Evolutionary conservation across 2,888 invertebrate genomes (phyloP).

Genomic region (Drosophila paranaensis): DNA sequence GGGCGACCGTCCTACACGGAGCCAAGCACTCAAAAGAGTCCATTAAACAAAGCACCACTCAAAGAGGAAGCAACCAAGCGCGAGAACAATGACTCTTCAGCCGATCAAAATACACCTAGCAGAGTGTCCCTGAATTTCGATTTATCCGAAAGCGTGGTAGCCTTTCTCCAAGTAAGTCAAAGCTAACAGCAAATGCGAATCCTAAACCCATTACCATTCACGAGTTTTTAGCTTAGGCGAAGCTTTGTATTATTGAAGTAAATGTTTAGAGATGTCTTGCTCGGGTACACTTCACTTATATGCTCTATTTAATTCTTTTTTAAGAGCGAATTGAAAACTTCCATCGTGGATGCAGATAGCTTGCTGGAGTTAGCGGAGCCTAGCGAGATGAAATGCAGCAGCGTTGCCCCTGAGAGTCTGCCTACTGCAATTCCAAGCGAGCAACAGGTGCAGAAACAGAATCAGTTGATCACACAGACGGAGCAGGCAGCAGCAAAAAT

Average conservation of each 20-base stretch:
- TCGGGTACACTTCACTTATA: too few relatives aligned
- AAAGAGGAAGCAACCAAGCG: background rate
- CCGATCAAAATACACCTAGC: background rate
- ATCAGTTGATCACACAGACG: background rate
- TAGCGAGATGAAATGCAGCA: background rate
- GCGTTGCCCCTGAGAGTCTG: slow-evolving; percentile 19
- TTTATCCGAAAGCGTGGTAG: slow-evolving; percentile 42
- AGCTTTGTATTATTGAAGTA: too few relatives aligned
- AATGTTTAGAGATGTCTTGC: too few relatives aligned
- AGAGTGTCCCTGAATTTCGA: slow-evolving; percentile 12
- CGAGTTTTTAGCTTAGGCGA: too few relatives aligned
- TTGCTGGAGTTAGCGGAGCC: slow-evolving; percentile 27
- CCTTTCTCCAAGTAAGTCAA: slow-evolving; percentile 45
- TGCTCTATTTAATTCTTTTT: background rate
- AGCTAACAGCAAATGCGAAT: too few relatives aligned
- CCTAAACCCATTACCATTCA: too few relatives aligned
- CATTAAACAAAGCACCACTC: background rate
- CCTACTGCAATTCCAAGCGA: slow-evolving; percentile 32
- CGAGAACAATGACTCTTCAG: background rate
- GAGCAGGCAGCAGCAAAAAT: background rate
- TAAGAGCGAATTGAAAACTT: slow-evolving; percentile 34
- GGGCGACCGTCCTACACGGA: slow-evolving; percentile 13
- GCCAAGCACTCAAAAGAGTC: background rate
- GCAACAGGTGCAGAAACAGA: background rate
- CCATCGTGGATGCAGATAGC: slow-evolving; percentile 33